Percentiles rank a stretch among this genome's conserved stretches.
Conservation (phyloP, 2,797 vertebrate genomes). For the Gambelia wislizenii region DNA sequence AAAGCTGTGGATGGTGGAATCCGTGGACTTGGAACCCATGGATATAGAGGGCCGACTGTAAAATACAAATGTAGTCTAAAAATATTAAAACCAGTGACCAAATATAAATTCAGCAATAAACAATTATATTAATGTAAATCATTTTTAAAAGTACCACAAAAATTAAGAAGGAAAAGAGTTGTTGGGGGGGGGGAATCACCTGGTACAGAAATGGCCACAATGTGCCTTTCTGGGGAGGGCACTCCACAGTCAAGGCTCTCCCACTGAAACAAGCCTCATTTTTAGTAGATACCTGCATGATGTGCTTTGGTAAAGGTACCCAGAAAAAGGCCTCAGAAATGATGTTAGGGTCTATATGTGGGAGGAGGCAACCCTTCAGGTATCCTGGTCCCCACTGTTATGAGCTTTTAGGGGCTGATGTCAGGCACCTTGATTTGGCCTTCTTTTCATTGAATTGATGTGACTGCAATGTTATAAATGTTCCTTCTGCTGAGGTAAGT, state of each 20-base stretch:
- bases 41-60: too few species aligned
- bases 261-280: neutral
- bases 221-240: neutral
- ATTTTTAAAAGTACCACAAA: too few species aligned
- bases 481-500: slow-evolving; percentile 6
- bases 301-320: neutral
- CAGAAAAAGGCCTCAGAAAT: neutral
- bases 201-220: neutral
- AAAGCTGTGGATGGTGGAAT: too few species aligned
- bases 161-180: neutral
- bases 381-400: neutral
- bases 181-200: neutral
- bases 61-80: too few species aligned
- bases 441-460: neutral
- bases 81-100: neutral
- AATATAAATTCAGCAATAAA: too few species aligned
- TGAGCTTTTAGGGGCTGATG: neutral
- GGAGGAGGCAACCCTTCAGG: neutral
- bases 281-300: neutral
- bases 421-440: too few species aligned
- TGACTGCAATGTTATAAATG: neutral
- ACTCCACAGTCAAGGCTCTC: neutral
- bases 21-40: too few species aligned
- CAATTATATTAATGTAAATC: too few species aligned
- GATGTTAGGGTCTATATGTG: neutral